Base-by-base conservation (phyloP, 2,113 vertebrate genomes). In the Psittacus erithacus region DNA sequence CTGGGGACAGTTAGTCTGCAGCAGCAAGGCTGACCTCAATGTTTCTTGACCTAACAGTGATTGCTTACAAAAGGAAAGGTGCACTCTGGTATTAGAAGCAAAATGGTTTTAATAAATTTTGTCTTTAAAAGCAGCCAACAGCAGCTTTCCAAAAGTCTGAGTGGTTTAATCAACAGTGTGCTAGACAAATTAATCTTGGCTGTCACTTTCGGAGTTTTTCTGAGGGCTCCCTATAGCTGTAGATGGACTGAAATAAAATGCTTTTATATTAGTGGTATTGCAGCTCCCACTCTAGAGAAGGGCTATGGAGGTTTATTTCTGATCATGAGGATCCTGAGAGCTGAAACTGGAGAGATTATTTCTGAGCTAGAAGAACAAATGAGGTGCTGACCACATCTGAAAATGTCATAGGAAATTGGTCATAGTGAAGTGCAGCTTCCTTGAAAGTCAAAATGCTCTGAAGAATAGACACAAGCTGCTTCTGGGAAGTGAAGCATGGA, bases 21-120 rank as follows among this genome's bases (percentile, higher is more conserved):
- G 76, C 23, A 76, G 43, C 59, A 64, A 38, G 19, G 53, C 39
- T 69, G 33, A 38, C 47, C 33, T 84, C 73, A 39, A 1, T 77
- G 43, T 50, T 86, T 94, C 81, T 91, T 89, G 28, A 81, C 62
- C 46, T 43, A 77, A 6, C 20, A 83, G 29, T 24, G 39, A 68
- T 53, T 69, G 44, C 64, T 81, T 65, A 77, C 23, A 83, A 89
- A 82, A 89, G 63, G 59, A 91, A 49, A 93, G 10, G 29, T 70
- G 69, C 19, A 24, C 7, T 64, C 29, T 57, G 17, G 33, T 63
- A 62, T 73, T 83, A 78, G 81, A 93, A 87, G 15, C 13, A 62
- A 94, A 94, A 83, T 33, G 11, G 29, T 59, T 77, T 93, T 77
- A 73, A 92, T 83, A 93, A 91, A 95, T 88, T 68, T 76, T 28